Evolutionary conservation across 2,797 vertebrate species (phyloP).

Genomic region (Coluber constrictor): DNA sequence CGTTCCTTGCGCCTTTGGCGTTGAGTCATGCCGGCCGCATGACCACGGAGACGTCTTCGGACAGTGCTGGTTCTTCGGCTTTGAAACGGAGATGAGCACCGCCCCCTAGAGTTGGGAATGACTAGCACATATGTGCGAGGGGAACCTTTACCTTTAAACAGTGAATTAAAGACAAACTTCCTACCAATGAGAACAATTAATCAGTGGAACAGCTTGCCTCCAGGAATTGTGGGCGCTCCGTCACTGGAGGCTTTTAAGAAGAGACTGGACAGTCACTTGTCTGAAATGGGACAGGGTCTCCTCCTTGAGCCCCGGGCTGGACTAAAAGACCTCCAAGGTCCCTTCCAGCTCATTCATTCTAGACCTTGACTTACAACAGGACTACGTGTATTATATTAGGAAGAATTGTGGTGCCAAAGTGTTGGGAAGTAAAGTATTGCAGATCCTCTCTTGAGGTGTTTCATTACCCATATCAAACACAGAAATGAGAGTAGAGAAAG

Average conservation of each 20-base stretch:
- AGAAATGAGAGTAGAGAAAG: not conserved
- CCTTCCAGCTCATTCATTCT: not conserved
- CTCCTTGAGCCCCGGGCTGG: not conserved
- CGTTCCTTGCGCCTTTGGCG: no score
- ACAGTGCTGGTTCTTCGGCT: no score
- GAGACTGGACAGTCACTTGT: not conserved
- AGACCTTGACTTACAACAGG: no score
- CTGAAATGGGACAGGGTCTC: not conserved
- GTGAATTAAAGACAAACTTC: not conserved
- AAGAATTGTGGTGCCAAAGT: not conserved
- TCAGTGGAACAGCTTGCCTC: not conserved
- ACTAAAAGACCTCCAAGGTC: not conserved
- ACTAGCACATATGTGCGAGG: no score
- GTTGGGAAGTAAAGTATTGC: not conserved
- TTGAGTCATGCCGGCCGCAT: no score
- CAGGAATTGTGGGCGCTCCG: rapidly evolving
- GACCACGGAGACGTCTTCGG: no score
- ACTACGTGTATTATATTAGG: not conserved
- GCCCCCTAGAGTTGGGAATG: no score
- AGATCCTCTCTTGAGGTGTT: not conserved
- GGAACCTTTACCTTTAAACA: no score
- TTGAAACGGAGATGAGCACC: no score
- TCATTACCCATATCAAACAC: not conserved
- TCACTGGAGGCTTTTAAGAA: not conserved
- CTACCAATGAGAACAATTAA: not conserved